Percentiles rank a stretch among this genome's conserved stretches.
phyloP scores from a whole-genome alignment of 2,113 vertebrate species.

The Corynorhinus townsendii region DNA sequence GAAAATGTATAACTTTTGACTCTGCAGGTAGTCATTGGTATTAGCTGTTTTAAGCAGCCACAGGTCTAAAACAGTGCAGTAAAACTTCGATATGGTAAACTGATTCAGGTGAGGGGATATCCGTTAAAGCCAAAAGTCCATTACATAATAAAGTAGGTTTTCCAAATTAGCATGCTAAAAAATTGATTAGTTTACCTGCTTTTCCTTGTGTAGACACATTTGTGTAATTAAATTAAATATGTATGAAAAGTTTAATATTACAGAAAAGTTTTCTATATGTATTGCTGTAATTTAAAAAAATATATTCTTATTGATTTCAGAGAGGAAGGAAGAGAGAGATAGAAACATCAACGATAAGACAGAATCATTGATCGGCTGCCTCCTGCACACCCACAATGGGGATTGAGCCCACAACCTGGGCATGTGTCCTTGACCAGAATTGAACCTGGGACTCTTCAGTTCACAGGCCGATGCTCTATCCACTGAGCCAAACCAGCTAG shows the following conservation, averaged over 20 bases:
- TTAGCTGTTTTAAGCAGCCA: neutral
- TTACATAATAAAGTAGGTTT: neutral
- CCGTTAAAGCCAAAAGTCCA: neutral
- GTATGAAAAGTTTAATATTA: neutral
- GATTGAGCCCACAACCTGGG: too few species aligned
- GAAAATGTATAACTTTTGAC: neutral
- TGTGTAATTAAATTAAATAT: neutral
- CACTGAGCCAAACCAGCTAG: too few species aligned
- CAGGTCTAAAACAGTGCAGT: neutral
- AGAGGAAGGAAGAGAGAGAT: too few species aligned
- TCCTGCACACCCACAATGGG: too few species aligned
- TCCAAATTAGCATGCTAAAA: neutral
- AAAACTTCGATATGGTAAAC: neutral
- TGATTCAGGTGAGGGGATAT: neutral
- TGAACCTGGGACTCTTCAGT: too few species aligned
- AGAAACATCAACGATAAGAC: too few species aligned
- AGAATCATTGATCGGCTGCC: too few species aligned
- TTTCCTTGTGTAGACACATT: neutral
- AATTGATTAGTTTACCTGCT: neutral
- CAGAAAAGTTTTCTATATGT: neutral
- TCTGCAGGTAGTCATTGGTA: too few species aligned
- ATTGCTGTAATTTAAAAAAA: neutral
- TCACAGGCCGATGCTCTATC: too few species aligned
- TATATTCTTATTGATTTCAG: too few species aligned
- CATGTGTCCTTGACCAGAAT: too few species aligned